Evolutionary conservation across 1,140 invertebrate species (phyloP).

Genomic region (Trachymyrmex septentrionalis): DNA sequence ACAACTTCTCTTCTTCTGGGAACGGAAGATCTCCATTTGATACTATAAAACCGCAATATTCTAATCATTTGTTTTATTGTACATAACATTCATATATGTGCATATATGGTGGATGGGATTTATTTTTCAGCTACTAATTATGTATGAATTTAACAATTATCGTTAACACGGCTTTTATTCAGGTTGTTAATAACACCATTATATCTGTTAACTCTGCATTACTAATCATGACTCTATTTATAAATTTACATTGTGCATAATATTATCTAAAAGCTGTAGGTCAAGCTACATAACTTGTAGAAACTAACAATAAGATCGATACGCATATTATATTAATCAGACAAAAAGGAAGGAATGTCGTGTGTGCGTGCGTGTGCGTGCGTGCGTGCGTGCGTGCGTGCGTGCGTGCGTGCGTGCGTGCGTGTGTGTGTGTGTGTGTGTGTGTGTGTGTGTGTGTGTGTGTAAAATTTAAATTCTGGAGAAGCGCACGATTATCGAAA

Average conservation of each 20-base stretch:
- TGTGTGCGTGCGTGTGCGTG: too few species aligned
- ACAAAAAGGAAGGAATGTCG: not conserved
- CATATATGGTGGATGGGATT: slow-evolving; percentile 57
- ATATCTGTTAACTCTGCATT: not conserved
- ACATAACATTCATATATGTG: not conserved
- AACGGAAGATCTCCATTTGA: slow-evolving; percentile 5
- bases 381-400: too few species aligned
- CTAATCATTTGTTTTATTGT: not conserved
- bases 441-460: too few species aligned
- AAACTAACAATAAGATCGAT: not conserved
- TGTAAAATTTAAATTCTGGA: not conserved
- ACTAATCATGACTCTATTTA: not conserved
- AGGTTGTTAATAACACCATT: not conserved
- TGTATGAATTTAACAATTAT: slow-evolving; percentile 20
- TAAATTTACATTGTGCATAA: not conserved
- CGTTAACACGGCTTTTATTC: not conserved
- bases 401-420: too few species aligned
- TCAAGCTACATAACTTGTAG: not conserved
- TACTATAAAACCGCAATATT: slow-evolving; percentile 3
- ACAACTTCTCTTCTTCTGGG: slow-evolving; percentile 7
- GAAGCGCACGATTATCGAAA: slow-evolving; percentile 18
- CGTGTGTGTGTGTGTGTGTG: too few species aligned
- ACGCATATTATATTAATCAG: not conserved
- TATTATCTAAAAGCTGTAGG: not conserved
- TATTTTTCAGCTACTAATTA: slow-evolving; percentile 38